These are phyloP conservation scores for Macaca fascicularis DNA, from an alignment of 2,113 vertebrate genomes.

Conservation along the genomic window T2T-MFA8v1.1 NC_088379.1:158352501-158353000, in stretches of 20 bases:
- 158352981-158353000: background rate
- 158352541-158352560: background rate
- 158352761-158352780: background rate
- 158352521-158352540: background rate
- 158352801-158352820: background rate
- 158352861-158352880: background rate
- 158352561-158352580: background rate
- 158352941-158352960: background rate
- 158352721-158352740: background rate
- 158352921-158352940: accelerated
- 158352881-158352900: background rate
- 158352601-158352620: background rate
- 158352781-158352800: background rate
- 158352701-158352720: background rate
- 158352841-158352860: background rate
- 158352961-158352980: background rate
- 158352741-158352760: background rate
- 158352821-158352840: background rate
- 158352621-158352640: background rate
- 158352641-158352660: background rate
- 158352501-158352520: background rate
- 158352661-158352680: background rate
- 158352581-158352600: background rate
- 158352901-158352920: background rate
- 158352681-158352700: background rate